Evolutionary conservation across 2,797 vertebrate genomes (phyloP).

Genomic region (Pseudochaenichthys georgianus): DNA sequence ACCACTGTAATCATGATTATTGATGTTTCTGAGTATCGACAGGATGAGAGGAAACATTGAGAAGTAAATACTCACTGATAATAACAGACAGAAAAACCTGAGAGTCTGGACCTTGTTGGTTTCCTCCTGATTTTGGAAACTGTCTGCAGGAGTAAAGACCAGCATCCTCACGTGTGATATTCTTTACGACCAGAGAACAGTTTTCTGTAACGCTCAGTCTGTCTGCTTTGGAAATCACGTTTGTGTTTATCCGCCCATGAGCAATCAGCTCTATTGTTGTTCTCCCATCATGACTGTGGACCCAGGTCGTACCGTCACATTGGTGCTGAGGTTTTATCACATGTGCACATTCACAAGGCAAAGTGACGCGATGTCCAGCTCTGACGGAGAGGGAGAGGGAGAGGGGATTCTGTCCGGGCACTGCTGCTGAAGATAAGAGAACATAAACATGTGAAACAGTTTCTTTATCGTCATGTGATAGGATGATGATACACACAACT

Average conservation of each 20-base stretch:
- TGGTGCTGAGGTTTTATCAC: accelerated
- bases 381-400: accelerated
- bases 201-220: constrained; percentile 11
- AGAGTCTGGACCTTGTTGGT: accelerated
- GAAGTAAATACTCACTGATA: constrained; percentile 29
- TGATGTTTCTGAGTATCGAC: not conserved
- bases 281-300: accelerated
- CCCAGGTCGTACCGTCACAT: not conserved
- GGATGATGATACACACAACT: too few species aligned
- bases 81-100: not conserved
- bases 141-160: not conserved
- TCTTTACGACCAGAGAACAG: constrained; percentile 37
- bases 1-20: not conserved
- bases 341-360: constrained; percentile 16
- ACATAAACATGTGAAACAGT: too few species aligned
- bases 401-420: accelerated
- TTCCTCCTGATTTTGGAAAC: not conserved
- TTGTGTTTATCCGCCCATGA: accelerated
- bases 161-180: not conserved
- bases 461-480: too few species aligned
- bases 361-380: constrained; percentile 5
- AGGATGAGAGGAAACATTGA: not conserved
- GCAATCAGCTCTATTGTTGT: accelerated
- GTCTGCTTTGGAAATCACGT: not conserved
- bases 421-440: too few species aligned